Evolutionary conservation across 2,888 invertebrate genomes (phyloP).

Genomic region (Andrena praecox): DNA sequence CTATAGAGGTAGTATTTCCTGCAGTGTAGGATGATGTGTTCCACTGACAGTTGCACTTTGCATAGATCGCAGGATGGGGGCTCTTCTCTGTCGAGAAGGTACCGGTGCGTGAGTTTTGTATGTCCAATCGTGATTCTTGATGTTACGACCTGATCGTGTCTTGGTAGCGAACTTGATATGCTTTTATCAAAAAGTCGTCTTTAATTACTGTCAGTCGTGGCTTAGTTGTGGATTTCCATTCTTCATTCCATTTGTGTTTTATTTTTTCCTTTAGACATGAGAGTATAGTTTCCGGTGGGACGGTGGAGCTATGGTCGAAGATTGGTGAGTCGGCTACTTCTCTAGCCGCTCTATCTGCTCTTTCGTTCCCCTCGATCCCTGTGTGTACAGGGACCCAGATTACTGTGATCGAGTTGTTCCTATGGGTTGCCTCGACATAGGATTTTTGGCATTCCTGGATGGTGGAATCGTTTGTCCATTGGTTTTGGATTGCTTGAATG

Average conservation of each 20-base stretch:
- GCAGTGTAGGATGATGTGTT: too few species aligned
- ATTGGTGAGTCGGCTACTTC: conserved; percentile 6
- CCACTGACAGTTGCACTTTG: too few species aligned
- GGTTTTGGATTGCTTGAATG: not conserved
- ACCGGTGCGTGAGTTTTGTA: too few species aligned
- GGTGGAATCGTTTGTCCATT: not conserved
- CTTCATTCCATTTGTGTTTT: not conserved
- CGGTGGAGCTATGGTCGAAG: not conserved
- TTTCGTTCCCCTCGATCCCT: conserved; percentile 1
- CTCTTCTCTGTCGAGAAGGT: too few species aligned
- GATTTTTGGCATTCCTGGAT: conserved; percentile 1
- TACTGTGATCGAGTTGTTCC: not conserved
- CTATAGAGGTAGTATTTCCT: too few species aligned
- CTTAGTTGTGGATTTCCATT: not conserved
- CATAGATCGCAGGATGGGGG: too few species aligned
- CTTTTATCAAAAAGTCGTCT: too few species aligned
- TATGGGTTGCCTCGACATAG: not conserved
- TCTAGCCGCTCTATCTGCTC: not conserved
- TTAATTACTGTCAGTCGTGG: too few species aligned
- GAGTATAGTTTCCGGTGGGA: not conserved
- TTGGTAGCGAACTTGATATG: too few species aligned
- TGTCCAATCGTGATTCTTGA: too few species aligned
- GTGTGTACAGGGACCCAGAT: not conserved
- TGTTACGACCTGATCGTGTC: too few species aligned
- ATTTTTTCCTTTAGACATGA: not conserved